Conservation (phyloP, 2,113 vertebrate species). For the Argyrosomus japonicus region DNA sequence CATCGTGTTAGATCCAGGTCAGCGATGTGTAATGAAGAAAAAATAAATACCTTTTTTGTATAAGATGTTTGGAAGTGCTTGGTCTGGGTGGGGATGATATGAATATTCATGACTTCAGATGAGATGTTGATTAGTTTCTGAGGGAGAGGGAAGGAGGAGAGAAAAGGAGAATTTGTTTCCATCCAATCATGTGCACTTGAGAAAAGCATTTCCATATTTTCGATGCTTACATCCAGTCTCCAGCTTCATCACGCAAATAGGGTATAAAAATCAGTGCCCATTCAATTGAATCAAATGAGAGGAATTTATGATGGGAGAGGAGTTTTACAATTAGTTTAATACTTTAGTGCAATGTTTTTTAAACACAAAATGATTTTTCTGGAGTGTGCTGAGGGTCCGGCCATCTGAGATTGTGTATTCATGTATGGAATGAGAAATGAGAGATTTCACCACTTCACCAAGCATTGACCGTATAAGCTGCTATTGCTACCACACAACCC, state of each 20-base stretch:
- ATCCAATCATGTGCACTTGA: constrained; percentile 57
- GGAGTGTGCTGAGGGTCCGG: background rate
- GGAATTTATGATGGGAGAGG: background rate
- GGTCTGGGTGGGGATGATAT: constrained; percentile 92
- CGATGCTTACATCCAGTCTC: constrained; percentile 31
- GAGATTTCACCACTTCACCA: background rate
- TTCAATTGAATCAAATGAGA: constrained; percentile 45
- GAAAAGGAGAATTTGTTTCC: constrained; percentile 30
- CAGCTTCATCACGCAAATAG: constrained; percentile 20
- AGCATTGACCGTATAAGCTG: background rate
- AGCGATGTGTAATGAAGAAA: constrained; percentile 4
- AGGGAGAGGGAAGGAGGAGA: constrained; percentile 57
- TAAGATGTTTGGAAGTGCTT: constrained; percentile 91
- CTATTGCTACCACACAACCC: background rate
- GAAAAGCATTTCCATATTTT: constrained; percentile 39
- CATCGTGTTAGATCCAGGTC: constrained; percentile 22
- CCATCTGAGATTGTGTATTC: background rate
- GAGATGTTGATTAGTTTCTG: constrained; percentile 94
- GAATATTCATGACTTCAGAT: constrained; percentile 83
- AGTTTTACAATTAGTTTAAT: constrained; percentile 10
- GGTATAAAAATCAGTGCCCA: constrained; percentile 43
- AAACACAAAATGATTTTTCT: background rate
- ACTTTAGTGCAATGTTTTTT: background rate
- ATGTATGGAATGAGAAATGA: background rate
- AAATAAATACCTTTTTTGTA: constrained; percentile 87